Percentiles rank a stretch among this genome's conserved stretches.
These are phyloP conservation scores for Saimiri boliviensis DNA, from an alignment of 2,113 vertebrate species.

Conservation along the genomic window DNA sequence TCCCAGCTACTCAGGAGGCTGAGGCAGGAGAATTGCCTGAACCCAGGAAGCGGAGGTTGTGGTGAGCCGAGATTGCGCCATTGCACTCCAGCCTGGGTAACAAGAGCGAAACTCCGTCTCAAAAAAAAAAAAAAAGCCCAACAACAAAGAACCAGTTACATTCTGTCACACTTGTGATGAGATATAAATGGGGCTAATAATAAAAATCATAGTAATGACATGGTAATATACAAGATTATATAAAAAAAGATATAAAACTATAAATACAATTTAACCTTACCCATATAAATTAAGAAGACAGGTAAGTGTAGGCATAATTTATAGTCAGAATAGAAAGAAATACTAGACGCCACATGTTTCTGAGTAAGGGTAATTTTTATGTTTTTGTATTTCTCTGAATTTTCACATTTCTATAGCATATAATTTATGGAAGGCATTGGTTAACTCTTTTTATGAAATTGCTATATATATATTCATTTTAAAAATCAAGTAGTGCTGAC, in stretches of 20 bases:
- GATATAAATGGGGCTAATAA: not conserved
- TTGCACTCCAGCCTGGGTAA: too few species aligned
- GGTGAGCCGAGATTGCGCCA: too few species aligned
- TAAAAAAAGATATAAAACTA: not conserved
- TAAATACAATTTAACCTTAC: not conserved
- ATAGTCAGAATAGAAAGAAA: not conserved
- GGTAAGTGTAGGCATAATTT: not conserved
- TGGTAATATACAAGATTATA: not conserved
- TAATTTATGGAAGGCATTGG: not conserved
- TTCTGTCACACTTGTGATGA: not conserved
- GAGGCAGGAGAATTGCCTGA: too few species aligned
- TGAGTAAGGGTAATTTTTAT: not conserved
- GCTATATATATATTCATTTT: not conserved
- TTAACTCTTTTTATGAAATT: not conserved
- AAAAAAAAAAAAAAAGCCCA: too few species aligned
- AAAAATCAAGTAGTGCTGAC: not conserved
- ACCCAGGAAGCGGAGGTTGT: too few species aligned
- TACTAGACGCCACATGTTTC: not conserved
- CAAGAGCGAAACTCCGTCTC: too few species aligned
- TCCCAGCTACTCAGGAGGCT: too few species aligned
- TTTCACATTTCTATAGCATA: not conserved
- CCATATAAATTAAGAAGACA: not conserved
- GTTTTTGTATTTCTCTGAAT: not conserved
- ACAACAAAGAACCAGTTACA: not conserved
- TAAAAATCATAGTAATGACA: not conserved